A percentile compares a stretch with the other conserved stretches of the same genome.
phyloP scores from a whole-genome alignment of 2,113 vertebrate species.

The Solenodon paradoxus region DNA sequence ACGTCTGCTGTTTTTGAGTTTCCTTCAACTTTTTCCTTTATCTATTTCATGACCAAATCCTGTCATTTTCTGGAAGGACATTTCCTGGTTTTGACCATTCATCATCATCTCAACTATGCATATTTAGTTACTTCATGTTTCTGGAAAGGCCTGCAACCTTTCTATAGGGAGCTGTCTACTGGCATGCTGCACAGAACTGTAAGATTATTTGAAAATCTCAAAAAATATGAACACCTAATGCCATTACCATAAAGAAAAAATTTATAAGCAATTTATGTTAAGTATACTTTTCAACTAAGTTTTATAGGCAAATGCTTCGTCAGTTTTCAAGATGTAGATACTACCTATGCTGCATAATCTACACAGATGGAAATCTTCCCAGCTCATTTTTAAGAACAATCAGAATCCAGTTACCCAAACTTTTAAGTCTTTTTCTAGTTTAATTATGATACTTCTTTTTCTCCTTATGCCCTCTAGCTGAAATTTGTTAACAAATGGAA shows the following conservation, averaged over 20 bases:
- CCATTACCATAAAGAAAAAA: neutral
- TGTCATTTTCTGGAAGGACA: neutral
- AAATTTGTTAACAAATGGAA: neutral
- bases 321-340: neutral
- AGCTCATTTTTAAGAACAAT: neutral
- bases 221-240: neutral
- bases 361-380: neutral
- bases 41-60: slow-evolving; percentile 7
- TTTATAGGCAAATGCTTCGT: neutral
- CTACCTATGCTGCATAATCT: neutral
- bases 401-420: neutral
- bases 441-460: neutral
- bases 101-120: neutral
- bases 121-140: slow-evolving; percentile 11
- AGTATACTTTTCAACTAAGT: neutral
- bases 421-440: neutral
- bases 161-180: neutral
- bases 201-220: neutral
- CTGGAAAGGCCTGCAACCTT: neutral
- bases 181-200: neutral
- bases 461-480: neutral
- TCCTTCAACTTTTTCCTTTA: neutral
- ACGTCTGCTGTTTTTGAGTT: neutral
- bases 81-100: neutral
- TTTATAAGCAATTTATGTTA: neutral